A percentile compares a stretch with the other conserved stretches of the same genome.
These are phyloP conservation scores for Enteromius treurensis DNA, from an alignment of 2,797 vertebrate genomes.

Conservation along the genomic window DNA sequence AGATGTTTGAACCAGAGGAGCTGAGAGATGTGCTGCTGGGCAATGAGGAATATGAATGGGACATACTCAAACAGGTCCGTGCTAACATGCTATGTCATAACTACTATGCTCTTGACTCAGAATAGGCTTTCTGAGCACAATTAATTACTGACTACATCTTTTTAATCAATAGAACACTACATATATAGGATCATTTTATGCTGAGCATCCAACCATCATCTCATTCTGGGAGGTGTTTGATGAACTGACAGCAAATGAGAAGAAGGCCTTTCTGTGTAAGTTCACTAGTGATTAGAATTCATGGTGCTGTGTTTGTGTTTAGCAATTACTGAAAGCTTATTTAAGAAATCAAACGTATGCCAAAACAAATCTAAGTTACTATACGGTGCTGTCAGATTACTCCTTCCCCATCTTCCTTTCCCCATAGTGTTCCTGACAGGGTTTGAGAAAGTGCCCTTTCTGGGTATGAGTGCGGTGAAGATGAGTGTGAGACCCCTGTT, in stretches of 20 bases:
- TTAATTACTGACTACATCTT: neutral
- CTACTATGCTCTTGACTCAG: neutral
- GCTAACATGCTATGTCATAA: neutral
- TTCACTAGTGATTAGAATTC: neutral
- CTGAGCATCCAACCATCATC: conserved; percentile 66
- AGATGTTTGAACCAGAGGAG: conserved; percentile 92
- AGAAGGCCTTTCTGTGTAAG: conserved; percentile 77
- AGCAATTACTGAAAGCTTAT: no score
- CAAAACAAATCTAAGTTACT: neutral
- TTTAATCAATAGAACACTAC: conserved; percentile 60
- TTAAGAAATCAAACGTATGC: no score
- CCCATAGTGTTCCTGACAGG: conserved; percentile 76
- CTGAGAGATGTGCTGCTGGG: conserved; percentile 91
- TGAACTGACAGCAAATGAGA: conserved; percentile 68
- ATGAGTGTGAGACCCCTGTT: conserved; percentile 62
- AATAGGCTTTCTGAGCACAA: neutral
- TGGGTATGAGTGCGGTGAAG: conserved; percentile 65
- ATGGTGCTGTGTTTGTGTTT: conserved; percentile 7
- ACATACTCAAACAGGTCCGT: conserved; percentile 86
- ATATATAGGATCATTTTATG: conserved; percentile 54
- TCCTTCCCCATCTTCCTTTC: neutral
- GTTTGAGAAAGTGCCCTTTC: conserved; percentile 70
- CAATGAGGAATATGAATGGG: conserved; percentile 92
- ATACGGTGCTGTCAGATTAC: neutral
- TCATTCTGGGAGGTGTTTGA: conserved; percentile 77